phyloP scores from a whole-genome alignment of 2,113 vertebrate genomes.

The Triplophysa tibetana region DNA sequence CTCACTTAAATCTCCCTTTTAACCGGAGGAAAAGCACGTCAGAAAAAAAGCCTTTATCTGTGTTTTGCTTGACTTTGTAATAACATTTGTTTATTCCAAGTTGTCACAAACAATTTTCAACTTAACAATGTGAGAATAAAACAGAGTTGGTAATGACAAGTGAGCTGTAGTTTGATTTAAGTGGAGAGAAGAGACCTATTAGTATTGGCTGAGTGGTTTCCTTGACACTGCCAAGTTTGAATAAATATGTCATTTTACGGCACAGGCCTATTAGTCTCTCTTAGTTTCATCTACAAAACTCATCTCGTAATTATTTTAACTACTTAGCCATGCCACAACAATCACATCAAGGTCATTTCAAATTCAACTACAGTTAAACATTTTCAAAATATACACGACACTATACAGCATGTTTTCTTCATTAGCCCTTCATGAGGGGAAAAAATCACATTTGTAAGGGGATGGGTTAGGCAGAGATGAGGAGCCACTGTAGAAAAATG shows the following conservation, averaged over 20 bases:
- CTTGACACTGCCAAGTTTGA: neutral
- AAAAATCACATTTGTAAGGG: neutral
- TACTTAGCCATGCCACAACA: neutral
- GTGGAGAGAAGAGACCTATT: neutral
- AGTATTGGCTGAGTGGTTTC: neutral
- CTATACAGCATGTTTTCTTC: conserved; percentile 15
- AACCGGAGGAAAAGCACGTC: too few species aligned
- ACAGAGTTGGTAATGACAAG: neutral
- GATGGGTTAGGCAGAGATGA: neutral
- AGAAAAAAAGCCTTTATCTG: too few species aligned
- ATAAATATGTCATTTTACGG: neutral
- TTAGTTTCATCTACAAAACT: neutral
- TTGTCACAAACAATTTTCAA: neutral
- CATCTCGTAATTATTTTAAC: conserved; percentile 2
- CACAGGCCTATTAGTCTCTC: conserved; percentile 5
- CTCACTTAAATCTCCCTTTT: too few species aligned
- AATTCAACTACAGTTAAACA: conserved; percentile 30
- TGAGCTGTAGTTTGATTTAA: neutral
- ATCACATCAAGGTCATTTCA: neutral
- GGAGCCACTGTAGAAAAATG: neutral
- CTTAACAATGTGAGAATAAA: neutral
- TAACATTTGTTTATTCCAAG: neutral
- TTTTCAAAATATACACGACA: neutral
- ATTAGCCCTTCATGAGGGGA: conserved; percentile 9
- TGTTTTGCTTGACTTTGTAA: too few species aligned